Evolutionary conservation across 2,113 vertebrate genomes (phyloP).

Genomic region (Pongo pygmaeus): DNA sequence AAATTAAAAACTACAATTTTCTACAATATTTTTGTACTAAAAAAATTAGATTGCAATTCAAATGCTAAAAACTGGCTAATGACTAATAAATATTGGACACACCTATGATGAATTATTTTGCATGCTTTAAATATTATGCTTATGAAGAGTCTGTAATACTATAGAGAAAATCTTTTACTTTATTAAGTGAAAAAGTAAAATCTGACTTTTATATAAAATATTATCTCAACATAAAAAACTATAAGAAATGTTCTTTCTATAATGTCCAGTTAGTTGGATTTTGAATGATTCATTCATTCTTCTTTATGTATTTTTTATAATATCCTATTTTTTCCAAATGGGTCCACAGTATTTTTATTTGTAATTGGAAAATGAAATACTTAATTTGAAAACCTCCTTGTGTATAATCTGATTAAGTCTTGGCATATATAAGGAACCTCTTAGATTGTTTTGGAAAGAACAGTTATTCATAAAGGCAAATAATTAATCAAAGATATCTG

Average conservation of each 20-base stretch:
- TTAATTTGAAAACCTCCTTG: background rate
- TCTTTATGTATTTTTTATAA: background rate
- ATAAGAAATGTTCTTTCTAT: background rate
- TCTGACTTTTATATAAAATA: background rate
- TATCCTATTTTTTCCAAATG: background rate
- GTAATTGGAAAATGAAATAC: background rate
- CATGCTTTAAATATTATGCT: background rate
- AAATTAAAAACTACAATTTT: background rate
- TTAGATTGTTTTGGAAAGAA: background rate
- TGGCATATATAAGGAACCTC: background rate
- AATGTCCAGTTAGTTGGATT: background rate
- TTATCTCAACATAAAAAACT: background rate
- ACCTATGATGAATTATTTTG: background rate
- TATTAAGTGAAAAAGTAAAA: conserved; percentile 9
- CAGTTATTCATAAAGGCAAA: background rate
- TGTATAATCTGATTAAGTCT: background rate
- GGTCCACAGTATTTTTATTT: background rate
- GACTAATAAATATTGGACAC: background rate
- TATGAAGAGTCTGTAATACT: background rate
- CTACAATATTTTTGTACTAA: background rate
- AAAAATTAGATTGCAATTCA: conserved; percentile 33
- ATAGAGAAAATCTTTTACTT: background rate
- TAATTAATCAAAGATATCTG: background rate
- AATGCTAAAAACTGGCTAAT: conserved; percentile 16
- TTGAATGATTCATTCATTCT: background rate